Percentiles rank a stretch among this genome's conserved stretches.
These are phyloP conservation scores for Catocala nupta DNA, from an alignment of 2,888 invertebrate genomes.

Conservation along the genomic window DNA sequence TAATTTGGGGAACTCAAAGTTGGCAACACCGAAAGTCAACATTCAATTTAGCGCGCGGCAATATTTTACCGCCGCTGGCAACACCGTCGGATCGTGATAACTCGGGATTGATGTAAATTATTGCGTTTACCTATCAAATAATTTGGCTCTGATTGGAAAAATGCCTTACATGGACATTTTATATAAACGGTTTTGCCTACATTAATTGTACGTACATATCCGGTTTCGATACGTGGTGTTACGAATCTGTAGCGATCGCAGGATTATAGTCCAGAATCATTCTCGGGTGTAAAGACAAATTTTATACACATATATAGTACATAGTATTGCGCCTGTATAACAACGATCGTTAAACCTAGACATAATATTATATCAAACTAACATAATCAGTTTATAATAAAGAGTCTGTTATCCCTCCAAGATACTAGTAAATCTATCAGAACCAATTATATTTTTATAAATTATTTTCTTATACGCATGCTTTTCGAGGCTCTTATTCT, in stretches of 20 bases:
- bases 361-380: no score
- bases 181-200: background rate
- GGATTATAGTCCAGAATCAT: background rate
- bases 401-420: no score
- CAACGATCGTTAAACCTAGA: no score
- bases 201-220: background rate
- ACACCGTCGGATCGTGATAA: conserved; percentile 37
- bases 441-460: no score
- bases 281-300: no score
- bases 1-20: conserved; percentile 48
- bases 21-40: conserved; percentile 50
- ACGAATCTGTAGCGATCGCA: background rate
- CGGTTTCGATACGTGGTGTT: background rate
- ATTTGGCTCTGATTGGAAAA: conserved; percentile 49
- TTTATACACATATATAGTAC: no score
- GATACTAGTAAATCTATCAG: no score
- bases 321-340: no score
- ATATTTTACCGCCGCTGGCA: conserved; percentile 51
- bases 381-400: no score
- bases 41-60: conserved; percentile 48
- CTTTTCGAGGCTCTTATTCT: no score
- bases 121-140: conserved; percentile 44
- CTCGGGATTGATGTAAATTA: conserved; percentile 45
- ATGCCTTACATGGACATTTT: conserved; percentile 9
- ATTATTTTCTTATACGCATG: no score